These are phyloP conservation scores for Drosophila subquinaria DNA, from an alignment of 2,888 invertebrate genomes.

Conservation along the genomic window DNA sequence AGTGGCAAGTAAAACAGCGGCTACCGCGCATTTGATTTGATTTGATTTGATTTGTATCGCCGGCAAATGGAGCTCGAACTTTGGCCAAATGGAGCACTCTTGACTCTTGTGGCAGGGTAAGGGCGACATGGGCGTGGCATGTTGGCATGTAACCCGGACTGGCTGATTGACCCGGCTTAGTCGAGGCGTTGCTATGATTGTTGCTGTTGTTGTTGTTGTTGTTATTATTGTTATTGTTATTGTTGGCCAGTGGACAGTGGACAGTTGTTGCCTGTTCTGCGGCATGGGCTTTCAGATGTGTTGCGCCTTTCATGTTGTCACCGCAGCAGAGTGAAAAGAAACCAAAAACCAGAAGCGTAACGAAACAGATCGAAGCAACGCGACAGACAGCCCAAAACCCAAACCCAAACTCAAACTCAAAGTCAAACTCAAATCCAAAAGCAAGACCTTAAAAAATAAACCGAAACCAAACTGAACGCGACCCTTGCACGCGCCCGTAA, in stretches of 20 bases:
- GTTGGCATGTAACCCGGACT: conserved; percentile 40
- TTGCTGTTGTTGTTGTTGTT: conserved; percentile 44
- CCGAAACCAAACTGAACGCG: conserved; percentile 31
- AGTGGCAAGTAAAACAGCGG: neutral
- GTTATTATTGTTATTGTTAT: conserved; percentile 38
- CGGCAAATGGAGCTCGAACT: conserved; percentile 3
- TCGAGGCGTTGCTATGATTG: conserved; percentile 48
- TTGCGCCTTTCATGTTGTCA: conserved; percentile 73
- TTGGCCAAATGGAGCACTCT: conserved; percentile 7
- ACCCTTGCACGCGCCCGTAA: conserved; percentile 81
- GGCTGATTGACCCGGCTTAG: conserved; percentile 67
- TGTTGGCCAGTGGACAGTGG: conserved; percentile 28
- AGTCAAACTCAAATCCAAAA: neutral
- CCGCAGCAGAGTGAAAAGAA: conserved; percentile 73
- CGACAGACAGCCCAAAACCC: conserved; percentile 12
- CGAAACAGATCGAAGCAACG: conserved; percentile 81
- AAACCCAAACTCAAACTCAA: conserved; percentile 15
- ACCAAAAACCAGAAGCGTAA: conserved; percentile 84
- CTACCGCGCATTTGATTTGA: conserved; percentile 17
- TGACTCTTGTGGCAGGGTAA: neutral
- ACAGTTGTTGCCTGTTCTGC: conserved; percentile 27
- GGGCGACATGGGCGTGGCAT: neutral
- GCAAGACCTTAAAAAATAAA: conserved; percentile 12
- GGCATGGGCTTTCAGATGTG: conserved; percentile 72
- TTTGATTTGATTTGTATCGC: neutral